phyloP scores from a whole-genome alignment of 2,797 vertebrate genomes.

The Ispidina picta region DNA sequence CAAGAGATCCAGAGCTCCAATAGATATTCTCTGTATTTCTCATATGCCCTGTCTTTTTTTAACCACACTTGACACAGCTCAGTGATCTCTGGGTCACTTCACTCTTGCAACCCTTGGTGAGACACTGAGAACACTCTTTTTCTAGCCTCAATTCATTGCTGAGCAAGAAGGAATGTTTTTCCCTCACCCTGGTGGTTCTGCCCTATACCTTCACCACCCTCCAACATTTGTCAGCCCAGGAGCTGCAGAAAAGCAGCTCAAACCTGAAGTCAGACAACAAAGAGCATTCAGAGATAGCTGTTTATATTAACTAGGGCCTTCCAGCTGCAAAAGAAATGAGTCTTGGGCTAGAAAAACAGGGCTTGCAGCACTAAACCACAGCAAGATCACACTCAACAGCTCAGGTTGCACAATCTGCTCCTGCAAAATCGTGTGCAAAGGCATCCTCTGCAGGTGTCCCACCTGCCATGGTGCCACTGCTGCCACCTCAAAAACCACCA shows the following conservation, averaged over 20 bases:
- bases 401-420: conserved; percentile 48
- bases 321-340: not conserved
- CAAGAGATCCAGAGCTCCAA: not conserved
- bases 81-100: not conserved
- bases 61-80: not conserved
- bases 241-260: not conserved
- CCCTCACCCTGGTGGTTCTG: not conserved
- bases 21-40: not conserved
- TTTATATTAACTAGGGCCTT: conserved; percentile 15
- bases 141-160: accelerated
- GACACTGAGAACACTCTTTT: not conserved
- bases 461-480: not conserved
- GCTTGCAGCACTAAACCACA: conserved; percentile 10
- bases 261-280: not conserved
- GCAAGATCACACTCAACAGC: not conserved
- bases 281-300: not conserved
- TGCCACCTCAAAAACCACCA: not conserved
- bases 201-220: not conserved
- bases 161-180: not conserved
- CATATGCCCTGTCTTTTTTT: not conserved
- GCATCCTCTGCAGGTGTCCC: conserved; percentile 14
- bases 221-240: not conserved
- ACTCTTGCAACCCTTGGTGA: not conserved
- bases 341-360: conserved; percentile 39
- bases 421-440: not conserved